phyloP scores from a whole-genome alignment of 2,888 invertebrate genomes.

The Drosophila lutescens region DNA sequence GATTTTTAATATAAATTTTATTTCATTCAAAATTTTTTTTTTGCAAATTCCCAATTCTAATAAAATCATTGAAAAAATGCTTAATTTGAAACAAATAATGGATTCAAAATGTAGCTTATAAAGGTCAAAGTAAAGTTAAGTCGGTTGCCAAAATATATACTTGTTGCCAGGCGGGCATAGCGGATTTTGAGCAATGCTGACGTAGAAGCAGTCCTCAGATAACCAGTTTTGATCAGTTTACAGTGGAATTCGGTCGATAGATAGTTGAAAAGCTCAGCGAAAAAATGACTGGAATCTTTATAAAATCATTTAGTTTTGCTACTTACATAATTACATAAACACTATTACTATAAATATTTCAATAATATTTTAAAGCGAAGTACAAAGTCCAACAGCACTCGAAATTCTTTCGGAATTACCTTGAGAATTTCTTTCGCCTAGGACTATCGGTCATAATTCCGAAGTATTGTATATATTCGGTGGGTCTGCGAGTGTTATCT shows the following conservation, averaged over 20 bases:
- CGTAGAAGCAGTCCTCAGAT: conserved; percentile 17
- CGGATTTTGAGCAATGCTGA: conserved; percentile 5
- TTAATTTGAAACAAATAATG: too few relatives aligned
- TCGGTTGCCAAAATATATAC: neutral
- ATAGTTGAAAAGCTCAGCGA: neutral
- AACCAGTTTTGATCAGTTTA: conserved; percentile 28
- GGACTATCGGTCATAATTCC: conserved; percentile 2
- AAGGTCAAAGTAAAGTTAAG: neutral
- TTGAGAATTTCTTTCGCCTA: conserved; percentile 1
- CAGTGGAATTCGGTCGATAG: conserved; percentile 6
- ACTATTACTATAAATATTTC: too few relatives aligned
- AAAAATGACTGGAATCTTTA: neutral
- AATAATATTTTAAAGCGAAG: neutral
- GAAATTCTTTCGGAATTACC: neutral
- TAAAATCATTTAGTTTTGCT: neutral
- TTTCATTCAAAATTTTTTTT: too few relatives aligned
- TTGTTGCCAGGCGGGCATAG: conserved; percentile 18
- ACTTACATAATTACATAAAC: too few relatives aligned
- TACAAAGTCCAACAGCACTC: neutral
- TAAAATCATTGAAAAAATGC: too few relatives aligned
- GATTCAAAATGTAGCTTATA: neutral
- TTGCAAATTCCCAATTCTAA: too few relatives aligned
- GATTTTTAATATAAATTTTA: too few relatives aligned
- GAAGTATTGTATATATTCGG: conserved; percentile 1
- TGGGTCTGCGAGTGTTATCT: conserved; percentile 5